Base-by-base conservation (phyloP, 1,140 invertebrate genomes). In the Forficula auricularia region DNA sequence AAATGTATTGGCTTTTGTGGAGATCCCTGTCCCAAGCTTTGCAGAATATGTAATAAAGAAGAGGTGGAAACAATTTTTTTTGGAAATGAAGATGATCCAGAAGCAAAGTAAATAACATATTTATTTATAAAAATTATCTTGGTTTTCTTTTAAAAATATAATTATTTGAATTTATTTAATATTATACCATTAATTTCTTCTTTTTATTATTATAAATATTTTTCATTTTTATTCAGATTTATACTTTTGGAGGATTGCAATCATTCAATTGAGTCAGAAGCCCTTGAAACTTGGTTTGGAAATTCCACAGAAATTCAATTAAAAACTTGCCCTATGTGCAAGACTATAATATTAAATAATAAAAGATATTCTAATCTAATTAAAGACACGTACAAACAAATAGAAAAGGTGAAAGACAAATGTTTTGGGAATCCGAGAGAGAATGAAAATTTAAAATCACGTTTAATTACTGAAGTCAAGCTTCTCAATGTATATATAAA, bases 1-100 rank as follows among this genome's bases (percentile, higher is more conserved):
- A 43, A 48, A 2, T 79, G 76, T 56, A 62, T 70, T 51, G 77
- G 77, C 18, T 66, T 75, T 39, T 82, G 79, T 59, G 75, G 75
- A 12, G 79, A 82, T 54, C 58, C 62, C 49, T 70, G 69, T 55
- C 68, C 62, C 57, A 65, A 55, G 38, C 44, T 67, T 18, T 73
- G 70, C 54, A 52, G 57, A 3, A 38, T 57, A 38, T 73, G 70
- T 53, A 39, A 57, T 36, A 54, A 59, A 14, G 58, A 61, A 2
- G 40, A 57, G 37, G 60, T 70, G 59, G 50, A 57, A 20, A 63
- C 60, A 15, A 61, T 66, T 34, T 65, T 79, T 44, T 63, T 56
- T 48, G 73, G 72, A 3, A 62, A 60, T 50, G 66, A 70, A 49
- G 71, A 67, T 46, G 67, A 70, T 3, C 60, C 64, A 18, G 60